These are phyloP conservation scores for Falcaria lacertinaria DNA, from an alignment of 2,888 invertebrate species.

Conservation along the genomic window DNA sequence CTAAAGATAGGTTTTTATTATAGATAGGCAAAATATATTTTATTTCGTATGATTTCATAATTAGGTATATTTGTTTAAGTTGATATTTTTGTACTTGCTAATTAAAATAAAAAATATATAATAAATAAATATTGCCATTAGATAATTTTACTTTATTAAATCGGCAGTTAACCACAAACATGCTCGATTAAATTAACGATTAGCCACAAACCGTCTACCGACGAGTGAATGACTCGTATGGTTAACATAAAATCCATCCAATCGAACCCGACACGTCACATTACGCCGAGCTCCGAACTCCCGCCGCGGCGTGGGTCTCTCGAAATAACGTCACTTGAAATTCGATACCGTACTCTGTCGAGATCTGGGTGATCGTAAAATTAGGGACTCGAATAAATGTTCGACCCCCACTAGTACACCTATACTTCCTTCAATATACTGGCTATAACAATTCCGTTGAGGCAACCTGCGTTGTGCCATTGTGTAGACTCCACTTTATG, in stretches of 20 bases:
- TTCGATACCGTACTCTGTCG: conserved; percentile 61
- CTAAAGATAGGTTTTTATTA: no score
- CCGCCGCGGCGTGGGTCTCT: conserved; percentile 39
- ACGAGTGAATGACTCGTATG: conserved; percentile 47
- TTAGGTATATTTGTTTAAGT: no score
- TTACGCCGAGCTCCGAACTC: conserved; percentile 39
- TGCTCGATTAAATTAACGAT: conserved; percentile 62
- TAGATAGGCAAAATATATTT: no score
- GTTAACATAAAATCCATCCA: conserved; percentile 68
- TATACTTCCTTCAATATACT: conserved; percentile 11
- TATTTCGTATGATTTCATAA: neutral
- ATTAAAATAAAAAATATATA: neutral
- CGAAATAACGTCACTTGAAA: conserved; percentile 69
- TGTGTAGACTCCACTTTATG: conserved; percentile 30
- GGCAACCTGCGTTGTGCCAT: conserved; percentile 2
- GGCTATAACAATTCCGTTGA: conserved; percentile 3
- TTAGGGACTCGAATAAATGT: conserved; percentile 50
- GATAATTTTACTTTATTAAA: conserved; percentile 4
- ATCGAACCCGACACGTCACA: conserved; percentile 69
- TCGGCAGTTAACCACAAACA: conserved; percentile 47
- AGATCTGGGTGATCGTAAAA: conserved; percentile 69
- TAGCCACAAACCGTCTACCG: conserved; percentile 51
- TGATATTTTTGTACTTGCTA: no score
- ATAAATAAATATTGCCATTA: conserved; percentile 5
- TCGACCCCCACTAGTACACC: conserved; percentile 20